Evolutionary conservation across 2,797 vertebrate species (phyloP).

Genomic region (Manis crassicaudata): DNA sequence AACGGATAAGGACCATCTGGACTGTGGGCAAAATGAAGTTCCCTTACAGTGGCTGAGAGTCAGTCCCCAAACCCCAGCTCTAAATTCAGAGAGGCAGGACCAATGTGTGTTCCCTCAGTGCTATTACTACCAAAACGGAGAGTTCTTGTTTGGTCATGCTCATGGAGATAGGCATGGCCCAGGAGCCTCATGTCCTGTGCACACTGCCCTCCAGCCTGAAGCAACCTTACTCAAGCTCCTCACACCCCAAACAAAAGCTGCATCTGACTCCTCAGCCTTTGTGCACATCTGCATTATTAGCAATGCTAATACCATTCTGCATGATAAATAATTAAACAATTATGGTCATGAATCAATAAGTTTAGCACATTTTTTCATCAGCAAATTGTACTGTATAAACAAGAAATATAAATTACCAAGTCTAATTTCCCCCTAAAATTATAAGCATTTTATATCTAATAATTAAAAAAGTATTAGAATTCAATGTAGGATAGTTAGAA

Average conservation of each 20-base stretch:
- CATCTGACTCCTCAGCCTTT: conserved; percentile 92
- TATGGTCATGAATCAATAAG: conserved; percentile 99
- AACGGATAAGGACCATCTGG: accelerated
- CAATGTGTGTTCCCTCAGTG: neutral
- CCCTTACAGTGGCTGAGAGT: conserved; percentile 29
- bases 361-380: conserved; percentile 99
- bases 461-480: conserved; percentile 91
- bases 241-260: conserved; percentile 93
- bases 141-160: conserved; percentile 49
- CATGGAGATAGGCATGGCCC: conserved; percentile 15
- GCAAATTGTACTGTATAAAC: conserved; percentile 99
- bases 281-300: conserved; percentile 96
- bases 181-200: conserved; percentile 73
- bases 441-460: conserved; percentile 90
- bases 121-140: conserved; percentile 35
- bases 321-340: conserved; percentile 99
- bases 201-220: conserved; percentile 74
- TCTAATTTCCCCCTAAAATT: conserved; percentile 96
- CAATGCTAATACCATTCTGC: conserved; percentile 99
- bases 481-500: conserved; percentile 86
- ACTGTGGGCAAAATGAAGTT: neutral
- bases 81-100: neutral
- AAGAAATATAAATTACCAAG: conserved; percentile 99
- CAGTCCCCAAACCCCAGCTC: conserved; percentile 48
- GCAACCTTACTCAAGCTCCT: conserved; percentile 81